These are phyloP conservation scores for Sebastolobus altivelis DNA, from an alignment of 2,797 vertebrate genomes.

Conservation along the genomic window DNA sequence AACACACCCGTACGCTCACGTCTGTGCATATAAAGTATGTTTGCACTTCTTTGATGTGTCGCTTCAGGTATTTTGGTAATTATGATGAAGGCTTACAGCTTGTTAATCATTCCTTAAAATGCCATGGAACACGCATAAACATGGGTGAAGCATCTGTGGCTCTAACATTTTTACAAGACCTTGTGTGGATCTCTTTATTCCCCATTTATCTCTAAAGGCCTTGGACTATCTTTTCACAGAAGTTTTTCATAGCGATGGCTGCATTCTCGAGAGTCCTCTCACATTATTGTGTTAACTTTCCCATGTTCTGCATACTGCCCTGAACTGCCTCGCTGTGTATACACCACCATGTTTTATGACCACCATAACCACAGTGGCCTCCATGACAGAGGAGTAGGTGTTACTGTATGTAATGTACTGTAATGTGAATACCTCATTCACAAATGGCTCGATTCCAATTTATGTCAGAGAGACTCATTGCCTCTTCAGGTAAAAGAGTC, in stretches of 20 bases:
- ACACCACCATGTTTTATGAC: conserved; percentile 16
- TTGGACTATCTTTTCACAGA: background rate
- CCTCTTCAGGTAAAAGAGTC: background rate
- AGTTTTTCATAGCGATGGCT: background rate
- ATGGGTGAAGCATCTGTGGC: background rate
- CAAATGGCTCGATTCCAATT: conserved; percentile 5
- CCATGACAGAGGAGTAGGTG: conserved; percentile 16
- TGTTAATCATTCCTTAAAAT: conserved; percentile 10
- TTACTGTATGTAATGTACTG: conserved; percentile 3
- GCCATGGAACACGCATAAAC: background rate
- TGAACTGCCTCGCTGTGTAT: conserved; percentile 4
- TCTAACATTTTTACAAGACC: background rate
- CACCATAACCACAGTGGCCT: conserved; percentile 12
- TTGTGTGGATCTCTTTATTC: background rate
- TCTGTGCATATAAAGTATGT: background rate
- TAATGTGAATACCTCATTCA: conserved; percentile 22
- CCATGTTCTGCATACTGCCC: background rate
- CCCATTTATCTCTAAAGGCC: background rate
- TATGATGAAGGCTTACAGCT: conserved; percentile 3
- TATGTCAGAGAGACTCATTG: background rate
- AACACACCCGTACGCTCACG: background rate
- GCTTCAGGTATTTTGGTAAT: conserved; percentile 23
- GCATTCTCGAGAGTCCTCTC: background rate
- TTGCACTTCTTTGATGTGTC: conserved; percentile 20
- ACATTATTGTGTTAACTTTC: conserved; percentile 5